These are phyloP conservation scores for Globia sparganii DNA, from an alignment of 2,888 invertebrate genomes.

Conservation along the genomic window DNA sequence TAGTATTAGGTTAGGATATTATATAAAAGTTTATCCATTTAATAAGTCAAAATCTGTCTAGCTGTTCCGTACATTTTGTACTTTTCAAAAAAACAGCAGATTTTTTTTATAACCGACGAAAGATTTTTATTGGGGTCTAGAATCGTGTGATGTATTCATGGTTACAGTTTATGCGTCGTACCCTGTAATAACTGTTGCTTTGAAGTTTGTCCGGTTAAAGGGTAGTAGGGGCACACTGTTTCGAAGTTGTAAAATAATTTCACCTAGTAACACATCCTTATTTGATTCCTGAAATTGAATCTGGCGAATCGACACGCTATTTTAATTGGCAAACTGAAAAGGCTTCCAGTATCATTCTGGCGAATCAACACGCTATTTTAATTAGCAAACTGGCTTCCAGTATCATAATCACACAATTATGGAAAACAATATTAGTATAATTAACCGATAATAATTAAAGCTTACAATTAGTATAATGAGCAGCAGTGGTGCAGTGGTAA, in stretches of 20 bases:
- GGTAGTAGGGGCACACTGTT: background rate
- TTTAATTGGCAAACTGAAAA: slow-evolving; percentile 1
- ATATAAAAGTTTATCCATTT: too few relatives aligned
- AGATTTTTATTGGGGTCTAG: too few relatives aligned
- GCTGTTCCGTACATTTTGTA: too few relatives aligned
- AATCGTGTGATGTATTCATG: too few relatives aligned
- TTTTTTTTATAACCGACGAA: too few relatives aligned
- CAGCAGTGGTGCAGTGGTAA: too few relatives aligned
- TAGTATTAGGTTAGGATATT: too few relatives aligned
- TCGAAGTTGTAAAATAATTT: background rate
- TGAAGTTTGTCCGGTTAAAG: background rate
- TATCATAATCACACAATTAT: too few relatives aligned
- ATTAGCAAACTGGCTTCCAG: slow-evolving; percentile 13
- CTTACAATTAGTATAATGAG: too few relatives aligned
- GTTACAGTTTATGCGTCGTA: too few relatives aligned
- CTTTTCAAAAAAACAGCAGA: too few relatives aligned
- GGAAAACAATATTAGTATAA: background rate
- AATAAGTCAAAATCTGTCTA: too few relatives aligned
- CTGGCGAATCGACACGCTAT: background rate
- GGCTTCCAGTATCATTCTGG: slow-evolving; percentile 16
- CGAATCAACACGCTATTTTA: background rate
- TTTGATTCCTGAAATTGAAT: background rate
- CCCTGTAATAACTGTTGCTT: background rate
- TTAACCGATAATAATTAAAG: background rate
- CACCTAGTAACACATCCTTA: background rate